These are phyloP conservation scores for Egretta garzetta DNA, from an alignment of 2,113 vertebrate genomes.

Conservation along the genomic window DNA sequence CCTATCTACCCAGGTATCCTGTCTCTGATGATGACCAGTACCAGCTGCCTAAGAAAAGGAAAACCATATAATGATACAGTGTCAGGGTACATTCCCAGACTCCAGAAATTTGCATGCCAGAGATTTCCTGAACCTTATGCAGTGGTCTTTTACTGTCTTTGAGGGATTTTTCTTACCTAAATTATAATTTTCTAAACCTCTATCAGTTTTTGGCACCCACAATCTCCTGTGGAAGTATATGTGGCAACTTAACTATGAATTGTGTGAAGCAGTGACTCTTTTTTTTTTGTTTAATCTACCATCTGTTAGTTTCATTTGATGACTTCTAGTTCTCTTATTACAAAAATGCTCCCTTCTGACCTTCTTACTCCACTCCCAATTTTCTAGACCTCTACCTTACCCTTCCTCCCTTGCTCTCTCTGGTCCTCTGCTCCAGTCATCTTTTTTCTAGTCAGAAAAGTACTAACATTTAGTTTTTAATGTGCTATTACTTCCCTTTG, in stretches of 20 bases:
- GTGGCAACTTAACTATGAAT: not conserved
- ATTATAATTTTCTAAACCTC: not conserved
- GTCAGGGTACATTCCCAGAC: not conserved
- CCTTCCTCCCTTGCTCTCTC: rapidly evolving
- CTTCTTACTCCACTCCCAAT: not conserved
- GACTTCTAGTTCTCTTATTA: not conserved
- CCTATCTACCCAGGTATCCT: not conserved
- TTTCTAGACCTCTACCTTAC: not conserved
- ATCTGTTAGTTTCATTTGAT: not conserved
- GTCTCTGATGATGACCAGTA: not conserved
- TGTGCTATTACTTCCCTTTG: not conserved
- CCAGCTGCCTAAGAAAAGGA: not conserved
- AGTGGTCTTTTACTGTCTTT: not conserved
- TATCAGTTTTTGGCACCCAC: not conserved
- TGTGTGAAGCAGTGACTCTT: not conserved
- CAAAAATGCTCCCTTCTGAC: not conserved
- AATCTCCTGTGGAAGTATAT: not conserved
- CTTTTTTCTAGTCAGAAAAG: not conserved
- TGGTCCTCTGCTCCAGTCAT: not conserved
- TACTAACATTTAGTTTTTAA: not conserved
- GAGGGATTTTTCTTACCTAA: not conserved
- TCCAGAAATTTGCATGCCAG: not conserved
- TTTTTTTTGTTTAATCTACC: not conserved
- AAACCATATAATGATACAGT: not conserved
- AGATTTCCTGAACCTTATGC: not conserved